Conservation (phyloP, 2,888 invertebrate species). For the Protophormia terraenovae region DNA sequence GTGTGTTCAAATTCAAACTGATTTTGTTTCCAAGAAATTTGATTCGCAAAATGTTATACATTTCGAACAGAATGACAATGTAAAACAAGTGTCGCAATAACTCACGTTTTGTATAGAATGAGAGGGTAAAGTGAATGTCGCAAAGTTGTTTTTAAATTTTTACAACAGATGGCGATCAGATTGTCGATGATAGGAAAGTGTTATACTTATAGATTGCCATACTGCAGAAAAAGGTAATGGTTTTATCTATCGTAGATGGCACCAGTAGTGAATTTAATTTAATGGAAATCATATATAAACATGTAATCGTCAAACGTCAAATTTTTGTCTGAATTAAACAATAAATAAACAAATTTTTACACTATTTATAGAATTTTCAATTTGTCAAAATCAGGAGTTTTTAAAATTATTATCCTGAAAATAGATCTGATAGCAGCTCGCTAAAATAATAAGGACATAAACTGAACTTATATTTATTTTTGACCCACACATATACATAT, state of each 20-base stretch:
- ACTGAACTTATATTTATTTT: no score
- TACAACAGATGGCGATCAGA: conserved; percentile 1
- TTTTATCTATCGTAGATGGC: neutral
- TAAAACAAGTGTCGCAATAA: conserved; percentile 28
- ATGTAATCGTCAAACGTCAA: no score
- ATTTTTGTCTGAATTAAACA: no score
- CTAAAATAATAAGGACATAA: no score
- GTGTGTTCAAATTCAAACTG: conserved; percentile 62
- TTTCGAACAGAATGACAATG: conserved; percentile 41
- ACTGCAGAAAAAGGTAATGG: neutral
- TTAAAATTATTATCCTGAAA: no score
- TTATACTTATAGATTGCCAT: conserved; percentile 11
- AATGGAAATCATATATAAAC: no score
- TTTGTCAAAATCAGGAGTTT: no score
- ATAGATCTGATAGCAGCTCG: no score
- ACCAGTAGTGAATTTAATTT: no score
- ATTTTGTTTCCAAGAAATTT: conserved; percentile 52
- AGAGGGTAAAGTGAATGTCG: conserved; percentile 36
- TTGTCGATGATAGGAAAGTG: neutral
- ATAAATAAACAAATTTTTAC: no score
- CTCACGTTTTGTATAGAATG: conserved; percentile 48
- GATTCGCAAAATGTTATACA: conserved; percentile 43
- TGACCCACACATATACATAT: no score
- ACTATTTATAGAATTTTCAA: no score
- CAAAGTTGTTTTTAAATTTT: neutral